These are phyloP conservation scores for Anguilla rostrata DNA, from an alignment of 2,113 vertebrate species.

Conservation along the genomic window DNA sequence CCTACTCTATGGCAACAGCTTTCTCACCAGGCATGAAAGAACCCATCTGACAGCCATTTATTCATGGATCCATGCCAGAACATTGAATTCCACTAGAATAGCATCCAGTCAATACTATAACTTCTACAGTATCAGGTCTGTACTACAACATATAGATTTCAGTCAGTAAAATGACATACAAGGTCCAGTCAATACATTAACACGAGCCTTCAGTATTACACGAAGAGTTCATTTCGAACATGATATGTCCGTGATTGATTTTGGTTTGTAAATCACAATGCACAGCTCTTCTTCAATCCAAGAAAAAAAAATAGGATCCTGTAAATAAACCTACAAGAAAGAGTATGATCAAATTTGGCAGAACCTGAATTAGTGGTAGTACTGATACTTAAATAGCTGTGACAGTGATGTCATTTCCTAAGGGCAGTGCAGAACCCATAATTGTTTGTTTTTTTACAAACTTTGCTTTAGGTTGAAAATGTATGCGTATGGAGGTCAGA, in stretches of 20 bases:
- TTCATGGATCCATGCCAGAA: constrained; percentile 1
- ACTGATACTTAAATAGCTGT: not conserved
- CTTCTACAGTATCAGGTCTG: not conserved
- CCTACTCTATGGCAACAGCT: not conserved
- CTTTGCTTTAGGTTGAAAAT: not conserved
- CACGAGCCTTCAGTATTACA: not conserved
- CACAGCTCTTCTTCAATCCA: not conserved
- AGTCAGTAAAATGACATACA: not conserved
- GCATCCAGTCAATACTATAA: not conserved
- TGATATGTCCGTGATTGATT: not conserved
- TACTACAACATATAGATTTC: not conserved
- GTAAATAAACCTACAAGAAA: not conserved
- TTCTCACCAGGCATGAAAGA: not conserved
- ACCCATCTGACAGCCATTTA: not conserved
- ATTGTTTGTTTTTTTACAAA: not conserved
- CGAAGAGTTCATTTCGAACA: not conserved
- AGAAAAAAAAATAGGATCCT: not conserved
- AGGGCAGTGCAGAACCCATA: not conserved
- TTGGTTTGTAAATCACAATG: not conserved
- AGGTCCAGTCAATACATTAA: not conserved
- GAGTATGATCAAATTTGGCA: not conserved
- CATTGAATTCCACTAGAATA: not conserved
- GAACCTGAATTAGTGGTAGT: not conserved
- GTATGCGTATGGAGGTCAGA: not conserved
- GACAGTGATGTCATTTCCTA: constrained; percentile 1